Percentiles rank a stretch among this genome's conserved stretches.
These are phyloP conservation scores for Cebus imitator DNA, from an alignment of 2,113 vertebrate genomes.

Conservation along the genomic window DNA sequence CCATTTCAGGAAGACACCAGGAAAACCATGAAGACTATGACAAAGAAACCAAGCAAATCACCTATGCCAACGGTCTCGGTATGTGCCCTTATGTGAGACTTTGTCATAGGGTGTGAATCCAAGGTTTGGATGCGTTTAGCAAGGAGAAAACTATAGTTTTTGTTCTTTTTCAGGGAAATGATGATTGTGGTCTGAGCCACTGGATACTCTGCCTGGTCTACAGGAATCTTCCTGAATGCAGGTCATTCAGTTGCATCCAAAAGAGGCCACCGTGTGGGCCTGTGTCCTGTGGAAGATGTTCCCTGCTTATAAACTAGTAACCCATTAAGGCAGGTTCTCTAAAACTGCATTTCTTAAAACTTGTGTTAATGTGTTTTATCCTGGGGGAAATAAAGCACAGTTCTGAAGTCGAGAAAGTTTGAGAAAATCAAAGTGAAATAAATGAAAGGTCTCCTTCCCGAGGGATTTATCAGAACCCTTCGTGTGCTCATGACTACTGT, in stretches of 20 bases:
- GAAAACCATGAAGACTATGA: not conserved
- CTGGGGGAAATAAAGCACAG: not conserved
- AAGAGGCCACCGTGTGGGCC: not conserved
- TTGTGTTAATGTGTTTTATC: not conserved
- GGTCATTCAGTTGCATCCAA: not conserved
- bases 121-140: not conserved
- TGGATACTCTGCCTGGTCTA: not conserved
- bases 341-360: not conserved
- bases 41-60: not conserved
- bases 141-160: not conserved
- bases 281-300: not conserved
- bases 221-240: not conserved
- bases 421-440: not conserved
- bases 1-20: not conserved
- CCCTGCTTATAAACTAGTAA: not conserved
- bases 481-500: too few species aligned
- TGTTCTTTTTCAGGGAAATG: not conserved
- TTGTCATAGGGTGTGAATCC: not conserved
- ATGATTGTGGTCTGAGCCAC: not conserved
- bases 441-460: not conserved
- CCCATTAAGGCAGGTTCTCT: not conserved
- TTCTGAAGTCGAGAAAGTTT: not conserved
- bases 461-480: not conserved
- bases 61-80: too few species aligned
- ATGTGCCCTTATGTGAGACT: not conserved